Evolutionary conservation across 23 tunicate genomes (phyloP).

Genomic region (Botrylloides violaceus): DNA sequence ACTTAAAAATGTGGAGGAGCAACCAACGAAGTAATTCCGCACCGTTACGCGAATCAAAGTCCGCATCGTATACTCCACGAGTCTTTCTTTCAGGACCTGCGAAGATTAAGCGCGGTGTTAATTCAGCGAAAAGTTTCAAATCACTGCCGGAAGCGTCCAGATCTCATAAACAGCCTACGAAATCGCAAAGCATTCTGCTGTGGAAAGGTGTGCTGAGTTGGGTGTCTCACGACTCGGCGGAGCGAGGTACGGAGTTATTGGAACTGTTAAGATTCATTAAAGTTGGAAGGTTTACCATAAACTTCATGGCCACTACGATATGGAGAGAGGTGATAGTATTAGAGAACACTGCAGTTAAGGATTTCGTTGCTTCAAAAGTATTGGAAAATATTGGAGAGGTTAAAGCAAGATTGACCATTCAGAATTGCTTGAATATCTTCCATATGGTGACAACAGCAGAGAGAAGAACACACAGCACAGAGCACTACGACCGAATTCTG

Average conservation of each 20-base stretch:
- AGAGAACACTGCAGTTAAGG: not conserved
- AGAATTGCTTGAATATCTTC: constrained; percentile 4
- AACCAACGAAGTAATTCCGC: not conserved
- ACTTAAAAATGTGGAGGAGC: not conserved
- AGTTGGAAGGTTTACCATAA: not conserved
- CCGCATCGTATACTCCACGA: not conserved
- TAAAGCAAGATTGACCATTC: not conserved
- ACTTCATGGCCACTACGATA: not conserved
- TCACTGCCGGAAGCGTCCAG: not conserved
- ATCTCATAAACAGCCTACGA: not conserved
- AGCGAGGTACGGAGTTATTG: not conserved
- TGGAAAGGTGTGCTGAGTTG: constrained; percentile 13
- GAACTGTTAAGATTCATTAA: constrained; percentile 11
- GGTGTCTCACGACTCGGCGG: not conserved
- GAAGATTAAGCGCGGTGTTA: not conserved
- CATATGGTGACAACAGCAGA: not conserved
- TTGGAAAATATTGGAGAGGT: not conserved
- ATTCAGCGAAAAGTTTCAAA: constrained; percentile 4
- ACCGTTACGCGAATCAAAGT: not conserved
- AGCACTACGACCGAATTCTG: not conserved
- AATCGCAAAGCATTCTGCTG: not conserved
- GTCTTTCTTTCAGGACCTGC: not conserved
- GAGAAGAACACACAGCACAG: not conserved
- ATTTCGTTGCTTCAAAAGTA: constrained; percentile 1
- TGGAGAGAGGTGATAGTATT: constrained; percentile 1